Base-by-base conservation (phyloP, 2,888 invertebrate species). In the Dynastes tityus region DNA sequence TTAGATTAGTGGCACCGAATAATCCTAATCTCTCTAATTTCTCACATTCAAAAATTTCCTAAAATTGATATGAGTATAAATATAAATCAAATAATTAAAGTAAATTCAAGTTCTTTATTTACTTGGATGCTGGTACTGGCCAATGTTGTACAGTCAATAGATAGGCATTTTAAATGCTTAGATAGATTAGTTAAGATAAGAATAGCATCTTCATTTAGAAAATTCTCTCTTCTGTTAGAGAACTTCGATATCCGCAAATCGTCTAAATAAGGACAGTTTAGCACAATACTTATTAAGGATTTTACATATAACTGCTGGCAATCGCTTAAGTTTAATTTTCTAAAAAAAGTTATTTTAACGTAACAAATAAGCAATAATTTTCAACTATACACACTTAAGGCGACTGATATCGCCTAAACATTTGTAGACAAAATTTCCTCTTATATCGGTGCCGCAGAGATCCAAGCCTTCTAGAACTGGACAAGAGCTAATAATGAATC, bases 191-290 rank as follows among this genome's bases (percentile, higher is more conserved):
- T 77, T 9, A 85, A 81, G 27, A 85, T 83, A 58, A 84, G 80
- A n/a, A 78, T 68, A 0, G 83, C 83, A 79, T 85, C 84, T 77
- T 83, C 83, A 75, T 85, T 85, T 32, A 70, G 80, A 32, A 85
- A 79, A 45, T 81, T 80, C 37, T 83, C 76, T 1, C 64, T 74
- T 16, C 80, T 79, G 13, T 82, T 82, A 51, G 79, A 67, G 27
- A 83, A 81, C 9, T 82, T 74, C 2, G 84, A 83, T 58, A 85
- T 76, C 55, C 82, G 80, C 37, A 85, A 73, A 76, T 85, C 85
- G 76, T 83, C 82, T 22, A 85, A 77, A 40, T 82, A 65, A 51
- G 76, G 80, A 61, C 83, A 83, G 65, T 85, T 85, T 45, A 85
- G 65, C 29, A 84, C 80, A 29, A 82, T 80, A 49, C 83, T 82